These are phyloP conservation scores for Melieria crassipennis DNA, from an alignment of 2,888 invertebrate genomes.

Conservation along the genomic window DNA sequence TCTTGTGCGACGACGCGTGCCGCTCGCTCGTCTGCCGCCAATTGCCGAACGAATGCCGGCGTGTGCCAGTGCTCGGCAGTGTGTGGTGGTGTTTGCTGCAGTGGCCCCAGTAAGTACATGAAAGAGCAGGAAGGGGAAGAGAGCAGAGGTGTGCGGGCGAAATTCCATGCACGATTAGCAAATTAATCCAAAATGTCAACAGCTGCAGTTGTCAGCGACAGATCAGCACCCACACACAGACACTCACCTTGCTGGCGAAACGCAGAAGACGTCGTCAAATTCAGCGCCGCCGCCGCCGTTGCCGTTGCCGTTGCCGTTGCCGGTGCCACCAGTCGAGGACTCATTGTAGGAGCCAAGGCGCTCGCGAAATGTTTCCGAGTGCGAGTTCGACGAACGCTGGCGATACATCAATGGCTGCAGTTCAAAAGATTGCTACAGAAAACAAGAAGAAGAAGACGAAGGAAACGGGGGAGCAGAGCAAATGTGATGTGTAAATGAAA, in stretches of 20 bases:
- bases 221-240: constrained; percentile 4
- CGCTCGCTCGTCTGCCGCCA: constrained; percentile 57
- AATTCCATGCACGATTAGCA: constrained; percentile 54
- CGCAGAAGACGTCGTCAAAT: constrained; percentile 63
- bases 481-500: constrained; percentile 33
- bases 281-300: constrained; percentile 46
- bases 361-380: constrained; percentile 61
- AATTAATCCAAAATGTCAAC: constrained; percentile 54
- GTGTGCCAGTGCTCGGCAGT: constrained; percentile 56
- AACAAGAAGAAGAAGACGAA: constrained; percentile 1
- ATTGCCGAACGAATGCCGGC: constrained; percentile 64
- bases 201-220: constrained; percentile 50
- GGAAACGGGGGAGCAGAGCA: neutral
- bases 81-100: constrained; percentile 57
- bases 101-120: neutral
- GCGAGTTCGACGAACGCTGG: constrained; percentile 59
- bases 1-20: constrained; percentile 45
- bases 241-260: constrained; percentile 59
- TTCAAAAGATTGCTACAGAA: constrained; percentile 55
- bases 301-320: constrained; percentile 44
- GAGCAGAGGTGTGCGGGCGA: neutral
- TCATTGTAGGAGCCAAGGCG: constrained; percentile 65
- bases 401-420: constrained; percentile 59
- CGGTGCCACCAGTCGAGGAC: constrained; percentile 50
- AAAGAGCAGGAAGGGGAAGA: neutral